Evolutionary conservation across 2,888 invertebrate species (phyloP), one percentile per base, ranked within the genome.

Genomic region (Chymomyza amoena): DNA sequence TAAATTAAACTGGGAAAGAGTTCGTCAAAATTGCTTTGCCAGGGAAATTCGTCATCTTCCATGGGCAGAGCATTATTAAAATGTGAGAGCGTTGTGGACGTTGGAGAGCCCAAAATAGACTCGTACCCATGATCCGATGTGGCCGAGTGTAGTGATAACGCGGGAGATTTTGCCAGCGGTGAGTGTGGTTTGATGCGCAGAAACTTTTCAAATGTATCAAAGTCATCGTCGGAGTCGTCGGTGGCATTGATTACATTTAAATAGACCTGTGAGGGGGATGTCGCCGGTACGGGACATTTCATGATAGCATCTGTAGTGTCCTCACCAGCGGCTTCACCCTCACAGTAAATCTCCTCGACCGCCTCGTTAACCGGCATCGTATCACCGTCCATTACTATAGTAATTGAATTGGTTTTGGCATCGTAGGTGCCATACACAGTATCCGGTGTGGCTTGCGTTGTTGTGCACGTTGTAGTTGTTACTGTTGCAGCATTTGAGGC

Each of bases 21-120:
- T 91, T 96, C 96, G 73, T 95, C 94, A 84, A 96, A 94, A 81
- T 95, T 95, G 88, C 94, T 94, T 88, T 95, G 95, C 95, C 95
- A 96, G 85, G 95, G 93, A 89, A 95, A 95, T 88, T 95, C 89
- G 9, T 89, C 89, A 18, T 79, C 82, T 1, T 80, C 79, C 0
- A 62, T 61, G 51, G 75, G 65, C 57, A 81, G 15, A 0, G 61
- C 10, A 1, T 50, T 69, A n/a, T 89, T 78, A 68, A 81, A 71
- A 62, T 84, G 78, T 65, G 89, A 73, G 51, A 87, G 67, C 1
- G 77, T 73, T 4, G 76, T 64, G 54, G 78, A 73, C 36, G 76
- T 73, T 1, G 95, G 94, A 0, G 95, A 95, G 73, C 93, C 94
- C 61, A 94, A 91, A 59, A 94, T 92, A 0, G 95, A 95, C 87